A percentile compares a stretch with the other conserved stretches of the same genome.
These are phyloP conservation scores for Ophion obscuratus DNA, from an alignment of 2,888 invertebrate genomes.

Conservation along the genomic window DNA sequence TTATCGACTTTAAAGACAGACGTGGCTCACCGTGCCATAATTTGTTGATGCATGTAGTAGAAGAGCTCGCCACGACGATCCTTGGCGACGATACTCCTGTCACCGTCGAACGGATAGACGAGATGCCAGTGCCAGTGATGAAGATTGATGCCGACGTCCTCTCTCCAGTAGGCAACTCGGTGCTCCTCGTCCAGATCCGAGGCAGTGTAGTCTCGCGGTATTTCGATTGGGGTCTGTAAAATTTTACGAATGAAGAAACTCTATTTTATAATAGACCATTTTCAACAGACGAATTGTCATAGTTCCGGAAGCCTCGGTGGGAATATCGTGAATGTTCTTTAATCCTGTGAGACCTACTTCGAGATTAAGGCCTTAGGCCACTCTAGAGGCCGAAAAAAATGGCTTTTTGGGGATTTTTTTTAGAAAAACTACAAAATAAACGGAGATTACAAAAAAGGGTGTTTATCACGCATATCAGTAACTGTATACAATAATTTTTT, in stretches of 20 bases:
- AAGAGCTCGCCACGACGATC: constrained; percentile 92
- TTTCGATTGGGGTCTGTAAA: constrained; percentile 87
- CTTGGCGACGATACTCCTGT: constrained; percentile 88
- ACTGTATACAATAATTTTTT: no score
- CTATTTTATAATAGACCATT: neutral
- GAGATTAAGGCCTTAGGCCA: no score
- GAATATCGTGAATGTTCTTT: no score
- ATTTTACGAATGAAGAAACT: neutral
- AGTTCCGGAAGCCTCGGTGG: no score
- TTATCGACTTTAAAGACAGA: neutral
- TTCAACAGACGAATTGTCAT: no score
- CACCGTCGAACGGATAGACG: constrained; percentile 91
- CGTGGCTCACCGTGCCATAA: constrained; percentile 86
- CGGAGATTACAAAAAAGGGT: no score
- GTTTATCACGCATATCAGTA: no score
- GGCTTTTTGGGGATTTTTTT: no score
- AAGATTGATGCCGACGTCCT: constrained; percentile 93
- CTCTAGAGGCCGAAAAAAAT: no score
- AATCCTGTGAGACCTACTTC: no score
- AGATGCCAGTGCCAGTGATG: constrained; percentile 98
- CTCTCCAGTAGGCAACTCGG: constrained; percentile 92
- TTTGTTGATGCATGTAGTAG: constrained; percentile 92
- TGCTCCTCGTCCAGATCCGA: constrained; percentile 91
- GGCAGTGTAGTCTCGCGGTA: constrained; percentile 91
- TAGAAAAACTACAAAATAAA: no score